Conservation (phyloP, 2,888 invertebrate species). For the Coleophora deauratella region DNA sequence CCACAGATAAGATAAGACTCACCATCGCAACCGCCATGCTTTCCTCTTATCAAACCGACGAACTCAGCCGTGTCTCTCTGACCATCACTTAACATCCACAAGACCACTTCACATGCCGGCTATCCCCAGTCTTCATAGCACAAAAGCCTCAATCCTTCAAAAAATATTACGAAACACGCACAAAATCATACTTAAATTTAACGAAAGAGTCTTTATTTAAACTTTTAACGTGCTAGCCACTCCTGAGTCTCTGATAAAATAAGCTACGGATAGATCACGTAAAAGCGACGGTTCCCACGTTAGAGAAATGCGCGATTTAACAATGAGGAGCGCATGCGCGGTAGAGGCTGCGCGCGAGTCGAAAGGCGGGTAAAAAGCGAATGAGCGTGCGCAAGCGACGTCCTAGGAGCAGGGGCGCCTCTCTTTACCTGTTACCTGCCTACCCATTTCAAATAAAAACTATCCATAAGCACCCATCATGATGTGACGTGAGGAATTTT, state of each 20-base stretch:
- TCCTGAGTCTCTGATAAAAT: slow-evolving; percentile 40
- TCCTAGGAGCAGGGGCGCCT: slow-evolving; percentile 7
- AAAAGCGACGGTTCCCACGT: slow-evolving; percentile 61
- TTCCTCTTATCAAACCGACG: slow-evolving; percentile 43
- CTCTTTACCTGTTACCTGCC: slow-evolving; percentile 66
- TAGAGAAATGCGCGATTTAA: slow-evolving; percentile 56
- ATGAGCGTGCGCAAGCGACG: slow-evolving; percentile 41
- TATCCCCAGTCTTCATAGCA: slow-evolving; percentile 47
- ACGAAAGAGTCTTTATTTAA: too few relatives aligned
- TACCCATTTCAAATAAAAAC: slow-evolving; percentile 51
- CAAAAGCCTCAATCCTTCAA: slow-evolving; percentile 15
- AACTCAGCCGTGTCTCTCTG: slow-evolving; percentile 46
- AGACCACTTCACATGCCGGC: slow-evolving; percentile 40
- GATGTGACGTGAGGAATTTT: slow-evolving; percentile 25
- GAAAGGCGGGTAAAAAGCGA: slow-evolving; percentile 73
- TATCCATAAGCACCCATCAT: slow-evolving; percentile 21
- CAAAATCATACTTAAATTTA: too few relatives aligned
- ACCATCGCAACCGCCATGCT: slow-evolving; percentile 55
- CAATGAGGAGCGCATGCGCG: slow-evolving; percentile 27
- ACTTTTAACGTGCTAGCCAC: slow-evolving; percentile 43
- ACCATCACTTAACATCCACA: slow-evolving; percentile 64
- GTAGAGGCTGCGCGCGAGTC: slow-evolving; percentile 66
- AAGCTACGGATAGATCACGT: slow-evolving; percentile 51
- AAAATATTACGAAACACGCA: too few relatives aligned
- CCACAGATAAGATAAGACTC: slow-evolving; percentile 23